Evolutionary conservation across 2,113 vertebrate species (phyloP).

Genomic region (Phylloscopus trochiloides): DNA sequence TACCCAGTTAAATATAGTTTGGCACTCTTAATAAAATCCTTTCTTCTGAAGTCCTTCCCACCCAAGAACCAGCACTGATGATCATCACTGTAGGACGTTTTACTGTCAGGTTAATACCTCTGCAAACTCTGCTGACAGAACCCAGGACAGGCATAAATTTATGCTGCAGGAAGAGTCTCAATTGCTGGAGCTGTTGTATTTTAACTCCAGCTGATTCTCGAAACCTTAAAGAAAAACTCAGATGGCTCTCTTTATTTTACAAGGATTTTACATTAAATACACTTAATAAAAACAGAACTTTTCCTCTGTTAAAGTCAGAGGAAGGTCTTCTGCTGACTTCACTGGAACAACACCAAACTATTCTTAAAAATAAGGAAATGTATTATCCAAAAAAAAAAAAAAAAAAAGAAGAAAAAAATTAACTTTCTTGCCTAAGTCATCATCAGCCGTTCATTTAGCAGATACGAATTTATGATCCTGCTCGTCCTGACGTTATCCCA

Average conservation of each 20-base stretch:
- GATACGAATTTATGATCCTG: not conserved
- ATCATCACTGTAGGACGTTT: not conserved
- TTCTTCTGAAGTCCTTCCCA: not conserved
- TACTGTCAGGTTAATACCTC: not conserved
- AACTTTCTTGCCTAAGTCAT: not conserved
- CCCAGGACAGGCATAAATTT: not conserved
- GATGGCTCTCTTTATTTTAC: not conserved
- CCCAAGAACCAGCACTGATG: not conserved
- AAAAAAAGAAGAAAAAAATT: too few relatives aligned
- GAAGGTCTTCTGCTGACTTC: not conserved
- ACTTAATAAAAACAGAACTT: not conserved
- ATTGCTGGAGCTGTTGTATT: not conserved
- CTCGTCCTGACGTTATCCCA: not conserved
- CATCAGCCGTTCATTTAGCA: not conserved
- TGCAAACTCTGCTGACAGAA: not conserved
- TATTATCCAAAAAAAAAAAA: not conserved
- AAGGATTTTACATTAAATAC: not conserved
- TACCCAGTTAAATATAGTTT: not conserved
- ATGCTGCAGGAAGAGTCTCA: not conserved
- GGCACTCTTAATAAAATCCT: slow-evolving; percentile 7
- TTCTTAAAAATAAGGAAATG: not conserved
- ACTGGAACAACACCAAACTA: not conserved
- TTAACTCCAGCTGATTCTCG: not conserved
- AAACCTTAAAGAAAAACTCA: not conserved
- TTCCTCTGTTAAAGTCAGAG: not conserved